phyloP scores from a whole-genome alignment of 2,888 invertebrate species.

The Melitaea athalia region DNA sequence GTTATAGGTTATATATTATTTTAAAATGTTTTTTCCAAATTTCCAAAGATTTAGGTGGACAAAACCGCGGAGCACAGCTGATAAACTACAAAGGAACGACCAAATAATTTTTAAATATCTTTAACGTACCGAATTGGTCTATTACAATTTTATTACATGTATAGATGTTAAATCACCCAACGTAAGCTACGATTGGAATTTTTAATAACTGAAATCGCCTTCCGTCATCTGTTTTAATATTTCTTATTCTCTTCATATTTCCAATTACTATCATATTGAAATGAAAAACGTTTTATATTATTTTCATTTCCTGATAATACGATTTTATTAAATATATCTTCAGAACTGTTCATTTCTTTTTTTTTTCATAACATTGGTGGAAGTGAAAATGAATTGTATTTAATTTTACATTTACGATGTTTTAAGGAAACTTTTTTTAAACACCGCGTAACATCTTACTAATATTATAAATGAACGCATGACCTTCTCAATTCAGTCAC shows the following conservation, averaged over 20 bases:
- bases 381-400: not conserved
- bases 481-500: no score
- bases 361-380: not conserved
- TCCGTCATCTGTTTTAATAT: not conserved
- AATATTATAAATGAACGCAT: no score
- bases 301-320: conserved; percentile 2
- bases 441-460: no score
- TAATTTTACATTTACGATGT: not conserved
- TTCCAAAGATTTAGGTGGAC: no score
- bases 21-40: no score
- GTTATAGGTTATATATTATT: no score
- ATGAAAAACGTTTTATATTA: not conserved
- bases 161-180: not conserved
- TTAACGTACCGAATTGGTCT: no score
- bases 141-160: no score
- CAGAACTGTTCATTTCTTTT: not conserved
- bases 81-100: no score
- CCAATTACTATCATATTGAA: conserved; percentile 2
- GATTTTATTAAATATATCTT: not conserved
- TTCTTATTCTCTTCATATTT: conserved; percentile 5
- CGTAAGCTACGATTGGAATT: not conserved
- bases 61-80: no score
- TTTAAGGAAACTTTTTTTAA: no score
- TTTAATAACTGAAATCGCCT: not conserved
- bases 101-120: no score